phyloP scores from a whole-genome alignment of 2,888 invertebrate genomes.

The Athetis lepigone region DNA sequence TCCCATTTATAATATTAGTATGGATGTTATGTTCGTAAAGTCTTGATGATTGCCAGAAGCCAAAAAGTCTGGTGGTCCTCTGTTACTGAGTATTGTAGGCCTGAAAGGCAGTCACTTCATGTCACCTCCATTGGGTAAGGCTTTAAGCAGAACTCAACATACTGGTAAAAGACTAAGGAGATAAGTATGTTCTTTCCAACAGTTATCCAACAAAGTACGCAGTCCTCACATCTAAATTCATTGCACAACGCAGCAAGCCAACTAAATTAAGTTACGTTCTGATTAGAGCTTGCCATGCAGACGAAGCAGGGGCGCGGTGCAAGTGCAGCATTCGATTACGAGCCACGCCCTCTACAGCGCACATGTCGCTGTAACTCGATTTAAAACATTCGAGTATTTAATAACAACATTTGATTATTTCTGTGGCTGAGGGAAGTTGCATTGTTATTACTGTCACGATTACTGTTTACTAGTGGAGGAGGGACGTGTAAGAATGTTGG shows the following conservation, averaged over 20 bases:
- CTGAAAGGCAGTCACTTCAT: too few relatives aligned
- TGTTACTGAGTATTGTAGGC: too few relatives aligned
- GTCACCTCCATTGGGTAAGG: too few relatives aligned
- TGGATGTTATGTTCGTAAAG: too few relatives aligned
- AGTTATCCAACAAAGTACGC: too few relatives aligned
- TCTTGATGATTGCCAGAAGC: too few relatives aligned
- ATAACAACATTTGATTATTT: constrained; percentile 55
- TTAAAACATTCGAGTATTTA: too few relatives aligned
- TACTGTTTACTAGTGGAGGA: constrained; percentile 32
- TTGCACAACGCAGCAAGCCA: constrained; percentile 9
- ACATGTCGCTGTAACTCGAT: constrained; percentile 53
- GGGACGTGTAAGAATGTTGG: constrained; percentile 28
- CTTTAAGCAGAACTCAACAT: too few relatives aligned
- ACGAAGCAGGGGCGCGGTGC: constrained; percentile 68
- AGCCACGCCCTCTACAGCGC: constrained; percentile 58
- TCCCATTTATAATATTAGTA: too few relatives aligned
- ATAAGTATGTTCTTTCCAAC: too few relatives aligned
- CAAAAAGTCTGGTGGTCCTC: too few relatives aligned
- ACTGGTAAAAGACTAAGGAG: too few relatives aligned
- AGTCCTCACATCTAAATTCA: background rate
- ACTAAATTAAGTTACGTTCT: constrained; percentile 28
- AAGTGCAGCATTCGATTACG: constrained; percentile 82
- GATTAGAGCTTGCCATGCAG: constrained; percentile 32
- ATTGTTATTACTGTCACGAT: constrained; percentile 57
- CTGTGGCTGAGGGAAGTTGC: constrained; percentile 36